Conservation (phyloP, 1,140 invertebrate species). For the Dysdera silvatica region DNA sequence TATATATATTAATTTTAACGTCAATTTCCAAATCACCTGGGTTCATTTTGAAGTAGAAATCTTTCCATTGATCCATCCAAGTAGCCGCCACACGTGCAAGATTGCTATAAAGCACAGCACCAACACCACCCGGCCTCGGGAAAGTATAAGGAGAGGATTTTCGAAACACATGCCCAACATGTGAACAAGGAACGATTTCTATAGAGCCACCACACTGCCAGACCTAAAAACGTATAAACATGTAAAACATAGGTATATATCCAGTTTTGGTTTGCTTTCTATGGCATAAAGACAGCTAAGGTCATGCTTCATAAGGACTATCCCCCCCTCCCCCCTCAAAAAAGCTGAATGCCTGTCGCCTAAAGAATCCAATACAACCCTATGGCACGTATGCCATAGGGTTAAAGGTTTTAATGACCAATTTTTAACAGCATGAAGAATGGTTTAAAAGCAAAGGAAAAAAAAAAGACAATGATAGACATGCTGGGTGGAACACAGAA, state of each 20-base stretch:
- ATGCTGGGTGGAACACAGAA: too few relatives aligned
- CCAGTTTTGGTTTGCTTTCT: too few relatives aligned
- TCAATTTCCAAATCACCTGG: constrained; percentile 43
- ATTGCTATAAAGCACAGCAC: constrained; percentile 77
- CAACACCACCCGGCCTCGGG: constrained; percentile 51
- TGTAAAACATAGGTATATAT: too few relatives aligned
- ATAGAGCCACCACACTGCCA: constrained; percentile 96
- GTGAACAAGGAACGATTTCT: constrained; percentile 91
- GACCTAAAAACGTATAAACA: constrained; percentile 58
- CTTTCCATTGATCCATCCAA: constrained; percentile 91
- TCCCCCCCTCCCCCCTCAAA: not conserved
- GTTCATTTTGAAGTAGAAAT: constrained; percentile 82
- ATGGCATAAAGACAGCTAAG: not conserved
- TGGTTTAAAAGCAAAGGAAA: too few relatives aligned
- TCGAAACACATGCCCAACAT: constrained; percentile 96
- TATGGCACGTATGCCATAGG: too few relatives aligned
- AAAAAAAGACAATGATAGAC: too few relatives aligned
- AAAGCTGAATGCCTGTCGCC: too few relatives aligned
- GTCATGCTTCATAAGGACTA: not conserved
- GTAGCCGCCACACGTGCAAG: constrained; percentile 77
- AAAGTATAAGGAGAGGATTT: constrained; percentile 88
- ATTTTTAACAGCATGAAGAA: too few relatives aligned
- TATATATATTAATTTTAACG: not conserved
- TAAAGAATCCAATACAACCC: too few relatives aligned
- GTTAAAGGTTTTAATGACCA: too few relatives aligned